Evolutionary conservation across 2,888 invertebrate species (phyloP).

Genomic region (Mythimna pallens): DNA sequence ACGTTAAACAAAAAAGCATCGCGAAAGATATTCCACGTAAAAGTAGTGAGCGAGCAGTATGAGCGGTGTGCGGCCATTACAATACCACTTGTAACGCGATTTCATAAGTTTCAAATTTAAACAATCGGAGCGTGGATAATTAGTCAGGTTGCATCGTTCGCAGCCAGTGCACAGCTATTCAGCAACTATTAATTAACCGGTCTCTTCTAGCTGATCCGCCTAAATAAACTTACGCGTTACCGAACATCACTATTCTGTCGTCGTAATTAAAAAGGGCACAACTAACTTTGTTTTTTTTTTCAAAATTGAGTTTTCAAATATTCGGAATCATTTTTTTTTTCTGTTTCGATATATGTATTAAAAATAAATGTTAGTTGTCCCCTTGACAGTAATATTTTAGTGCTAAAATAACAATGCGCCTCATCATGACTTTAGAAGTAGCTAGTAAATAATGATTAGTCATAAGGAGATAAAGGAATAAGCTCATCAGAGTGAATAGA

Average conservation of each 20-base stretch:
- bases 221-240: conserved; percentile 80
- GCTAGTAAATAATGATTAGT: conserved; percentile 83
- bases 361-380: too few relatives aligned
- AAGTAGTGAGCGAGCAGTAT: conserved; percentile 73
- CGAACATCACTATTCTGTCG: conserved; percentile 65
- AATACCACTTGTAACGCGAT: conserved; percentile 79
- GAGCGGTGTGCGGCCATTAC: conserved; percentile 74
- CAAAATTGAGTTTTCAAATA: too few relatives aligned
- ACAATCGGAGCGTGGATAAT: conserved; percentile 88
- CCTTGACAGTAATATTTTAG: conserved; percentile 49
- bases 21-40: conserved; percentile 85
- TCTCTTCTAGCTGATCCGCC: conserved; percentile 80
- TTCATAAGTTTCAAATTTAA: conserved; percentile 89
- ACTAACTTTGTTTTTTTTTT: too few relatives aligned
- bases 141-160: conserved; percentile 85
- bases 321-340: too few relatives aligned
- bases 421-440: conserved; percentile 68
- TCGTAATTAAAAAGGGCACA: too few relatives aligned
- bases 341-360: too few relatives aligned
- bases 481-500: conserved; percentile 88
- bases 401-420: conserved; percentile 83
- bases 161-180: conserved; percentile 87
- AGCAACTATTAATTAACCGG: conserved; percentile 85
- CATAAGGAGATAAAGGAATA: conserved; percentile 84
- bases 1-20: conserved; percentile 80